Evolutionary conservation across 2,113 vertebrate genomes (phyloP).

Genomic region (Eurypyga helias): DNA sequence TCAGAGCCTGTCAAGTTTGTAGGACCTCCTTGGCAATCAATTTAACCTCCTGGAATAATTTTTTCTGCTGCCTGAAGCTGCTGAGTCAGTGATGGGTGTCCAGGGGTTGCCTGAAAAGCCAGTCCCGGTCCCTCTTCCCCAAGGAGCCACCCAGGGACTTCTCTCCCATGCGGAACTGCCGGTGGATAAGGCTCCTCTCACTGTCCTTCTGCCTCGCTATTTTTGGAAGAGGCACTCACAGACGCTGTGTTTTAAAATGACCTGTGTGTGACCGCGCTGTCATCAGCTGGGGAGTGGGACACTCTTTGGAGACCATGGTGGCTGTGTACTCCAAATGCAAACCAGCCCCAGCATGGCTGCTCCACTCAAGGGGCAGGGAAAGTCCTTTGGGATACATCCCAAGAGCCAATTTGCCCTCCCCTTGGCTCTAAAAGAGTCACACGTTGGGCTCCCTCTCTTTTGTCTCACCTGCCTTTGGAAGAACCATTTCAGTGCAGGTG

Average conservation of each 20-base stretch:
- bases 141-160: neutral
- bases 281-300: neutral
- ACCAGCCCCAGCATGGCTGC: neutral
- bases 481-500: neutral
- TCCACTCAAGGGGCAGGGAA: neutral
- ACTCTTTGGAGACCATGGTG: neutral
- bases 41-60: constrained; percentile 33
- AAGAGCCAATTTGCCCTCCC: neutral
- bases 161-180: fast-evolving
- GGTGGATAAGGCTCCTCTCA: neutral
- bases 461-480: neutral
- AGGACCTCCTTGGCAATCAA: constrained; percentile 52
- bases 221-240: neutral
- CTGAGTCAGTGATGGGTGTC: constrained; percentile 40
- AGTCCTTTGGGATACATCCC: neutral
- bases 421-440: neutral
- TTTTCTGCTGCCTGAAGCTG: neutral
- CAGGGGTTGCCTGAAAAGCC: neutral
- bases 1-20: constrained; percentile 25
- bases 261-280: neutral
- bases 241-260: neutral
- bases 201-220: neutral
- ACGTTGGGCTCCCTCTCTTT: neutral
- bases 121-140: neutral
- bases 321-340: fast-evolving